These are phyloP conservation scores for Salticus scenicus DNA, from an alignment of 2,888 invertebrate genomes.

Conservation along the genomic window DNA sequence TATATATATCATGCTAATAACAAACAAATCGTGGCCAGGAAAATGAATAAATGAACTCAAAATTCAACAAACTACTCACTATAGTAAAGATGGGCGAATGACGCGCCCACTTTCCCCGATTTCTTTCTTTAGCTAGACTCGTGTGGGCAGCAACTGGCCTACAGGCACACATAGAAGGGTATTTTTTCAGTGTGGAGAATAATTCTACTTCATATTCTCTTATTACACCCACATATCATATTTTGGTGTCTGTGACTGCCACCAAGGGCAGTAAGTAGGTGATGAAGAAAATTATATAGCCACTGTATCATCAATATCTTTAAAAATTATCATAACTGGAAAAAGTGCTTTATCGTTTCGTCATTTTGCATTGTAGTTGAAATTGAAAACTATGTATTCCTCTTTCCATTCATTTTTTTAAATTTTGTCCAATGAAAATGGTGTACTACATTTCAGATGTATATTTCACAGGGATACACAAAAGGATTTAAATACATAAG, in stretches of 20 bases:
- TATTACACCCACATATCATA: not conserved
- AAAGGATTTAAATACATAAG: too few species aligned
- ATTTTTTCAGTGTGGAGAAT: not conserved
- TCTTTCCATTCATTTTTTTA: too few species aligned
- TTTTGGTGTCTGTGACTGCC: not conserved
- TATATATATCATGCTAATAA: not conserved
- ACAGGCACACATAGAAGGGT: constrained; percentile 3
- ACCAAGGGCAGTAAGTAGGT: constrained; percentile 1
- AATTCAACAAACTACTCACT: not conserved
- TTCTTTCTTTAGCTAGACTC: not conserved
- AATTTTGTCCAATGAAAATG: too few species aligned
- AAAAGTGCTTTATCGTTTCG: too few species aligned
- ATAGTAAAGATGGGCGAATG: not conserved
- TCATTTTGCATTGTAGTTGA: too few species aligned
- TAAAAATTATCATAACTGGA: too few species aligned
- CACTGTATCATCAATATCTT: too few species aligned
- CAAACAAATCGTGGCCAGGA: not conserved
- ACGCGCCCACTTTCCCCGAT: not conserved
- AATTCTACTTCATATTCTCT: not conserved
- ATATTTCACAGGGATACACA: too few species aligned
- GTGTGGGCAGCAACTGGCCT: not conserved
- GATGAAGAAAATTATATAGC: not conserved
- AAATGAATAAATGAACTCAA: not conserved
- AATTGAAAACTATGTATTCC: too few species aligned
- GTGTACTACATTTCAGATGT: too few species aligned